Percentiles rank a stretch among this genome's conserved stretches.
phyloP scores from a whole-genome alignment of 2,797 vertebrate species.

The Liparis tanakae region DNA sequence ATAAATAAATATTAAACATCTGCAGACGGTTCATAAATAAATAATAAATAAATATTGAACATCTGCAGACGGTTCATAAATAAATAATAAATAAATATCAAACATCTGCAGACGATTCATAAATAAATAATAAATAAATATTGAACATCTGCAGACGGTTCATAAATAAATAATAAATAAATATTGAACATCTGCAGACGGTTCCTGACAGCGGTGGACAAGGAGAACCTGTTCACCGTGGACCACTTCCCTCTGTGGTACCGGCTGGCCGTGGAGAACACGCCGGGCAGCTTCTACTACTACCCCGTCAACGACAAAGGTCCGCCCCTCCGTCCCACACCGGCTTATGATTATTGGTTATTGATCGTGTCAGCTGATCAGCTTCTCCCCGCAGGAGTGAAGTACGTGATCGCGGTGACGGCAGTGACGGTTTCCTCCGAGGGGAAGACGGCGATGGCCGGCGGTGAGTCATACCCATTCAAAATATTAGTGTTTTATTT shows the following conservation, averaged over 20 bases:
- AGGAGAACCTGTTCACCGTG: slow-evolving; percentile 90
- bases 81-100: too few relatives aligned
- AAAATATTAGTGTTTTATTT: too few relatives aligned
- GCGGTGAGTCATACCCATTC: slow-evolving; percentile 64
- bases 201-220: slow-evolving; percentile 88
- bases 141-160: too few relatives aligned
- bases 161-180: too few relatives aligned
- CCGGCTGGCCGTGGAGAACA: slow-evolving; percentile 89
- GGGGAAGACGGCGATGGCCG: slow-evolving; percentile 87
- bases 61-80: too few relatives aligned
- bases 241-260: slow-evolving; percentile 97
- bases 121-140: too few relatives aligned
- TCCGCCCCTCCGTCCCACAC: slow-evolving; percentile 39
- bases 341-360: too few relatives aligned
- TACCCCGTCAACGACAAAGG: slow-evolving; percentile 86
- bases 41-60: too few relatives aligned
- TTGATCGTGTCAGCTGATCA: neutral
- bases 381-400: slow-evolving; percentile 70
- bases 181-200: slow-evolving; percentile 71
- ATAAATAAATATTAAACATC: too few relatives aligned
- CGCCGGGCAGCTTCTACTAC: slow-evolving; percentile 89
- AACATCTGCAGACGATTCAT: too few relatives aligned
- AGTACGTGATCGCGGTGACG: slow-evolving; percentile 86
- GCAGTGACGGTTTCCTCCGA: slow-evolving; percentile 85
- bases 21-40: too few relatives aligned